Conservation (phyloP, 2,888 invertebrate genomes). For the Dryocosmus kuriphilus region DNA sequence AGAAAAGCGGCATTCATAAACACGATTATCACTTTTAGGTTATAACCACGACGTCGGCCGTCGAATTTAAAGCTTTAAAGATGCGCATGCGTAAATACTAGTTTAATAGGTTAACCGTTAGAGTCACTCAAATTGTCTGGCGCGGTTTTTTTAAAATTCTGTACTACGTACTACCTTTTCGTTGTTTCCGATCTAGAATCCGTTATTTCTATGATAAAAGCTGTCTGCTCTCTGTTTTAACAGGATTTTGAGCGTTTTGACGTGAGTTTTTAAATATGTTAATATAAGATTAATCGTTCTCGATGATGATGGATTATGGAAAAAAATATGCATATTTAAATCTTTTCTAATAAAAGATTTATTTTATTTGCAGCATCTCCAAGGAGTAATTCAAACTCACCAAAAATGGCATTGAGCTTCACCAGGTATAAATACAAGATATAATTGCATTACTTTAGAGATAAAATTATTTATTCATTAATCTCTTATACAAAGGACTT, state of each 20-base stretch:
- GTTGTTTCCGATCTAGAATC: neutral
- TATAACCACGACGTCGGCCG: neutral
- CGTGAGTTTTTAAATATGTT: neutral
- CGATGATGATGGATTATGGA: neutral
- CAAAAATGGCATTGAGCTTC: constrained; percentile 31
- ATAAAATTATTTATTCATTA: neutral
- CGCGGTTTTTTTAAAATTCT: neutral
- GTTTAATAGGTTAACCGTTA: no score
- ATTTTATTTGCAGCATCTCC: constrained; percentile 7
- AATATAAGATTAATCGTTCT: neutral
- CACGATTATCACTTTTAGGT: neutral
- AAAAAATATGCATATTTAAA: neutral
- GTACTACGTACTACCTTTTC: neutral
- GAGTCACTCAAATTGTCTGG: neutral
- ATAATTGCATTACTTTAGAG: neutral
- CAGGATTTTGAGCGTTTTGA: neutral
- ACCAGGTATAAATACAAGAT: constrained; percentile 18
- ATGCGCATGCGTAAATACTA: neutral
- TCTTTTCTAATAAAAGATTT: neutral
- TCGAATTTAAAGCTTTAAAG: neutral
- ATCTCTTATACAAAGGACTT: neutral
- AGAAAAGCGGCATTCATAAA: neutral
- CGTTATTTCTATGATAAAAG: neutral
- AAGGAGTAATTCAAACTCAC: neutral
- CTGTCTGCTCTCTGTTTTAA: neutral